Evolutionary conservation across 2,113 vertebrate species (phyloP), one percentile per base, ranked within the genome.

Genomic region (Epinephelus fuscoguttatus): DNA sequence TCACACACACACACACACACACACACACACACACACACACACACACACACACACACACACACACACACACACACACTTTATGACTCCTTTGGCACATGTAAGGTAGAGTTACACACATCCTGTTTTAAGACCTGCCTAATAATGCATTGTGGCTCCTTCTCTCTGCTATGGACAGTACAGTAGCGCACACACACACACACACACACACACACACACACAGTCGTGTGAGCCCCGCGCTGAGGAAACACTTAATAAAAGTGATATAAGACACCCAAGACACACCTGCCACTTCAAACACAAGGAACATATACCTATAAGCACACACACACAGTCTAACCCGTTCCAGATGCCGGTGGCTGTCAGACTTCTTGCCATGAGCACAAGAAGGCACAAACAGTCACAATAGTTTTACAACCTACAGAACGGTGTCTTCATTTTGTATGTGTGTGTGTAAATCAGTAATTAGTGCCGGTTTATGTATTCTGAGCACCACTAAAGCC

Each of bases 231-330:
- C 77, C 68, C 19, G 30, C 50, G 68, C 25, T 53, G 61, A 89
- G 91, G 92, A 94, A 94, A 93, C 87, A 84, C 82, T 70, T 88
- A 91, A 94, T 93, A 93, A 91, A 91, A 87, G 66, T 82, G 82
- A 93, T 88, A 91, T 84, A 87, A 88, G 91, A 93, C 70, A 91
- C 84, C 85, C 66, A 47, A 60, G 66, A 89, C 92, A 93, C 92
- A 94, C 94, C 94, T 94, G 94, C 88, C 92, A 95, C 93, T 94
- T 96, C 91, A 95, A 94, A 94, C 86, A 80, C 61, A 30, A 40
- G 64, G 55, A 62, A 73, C 49, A 82, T 75, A 78, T 13, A 72
- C 55, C 3, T n/a, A 67, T 21, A 52, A 15, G 69, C 62, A 30
- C 25, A 63, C 23, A 60, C 59, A 87, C 69, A 64, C 27, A 18